Conservation (phyloP, 2,888 invertebrate genomes). For the Plebejus melissa region DNA sequence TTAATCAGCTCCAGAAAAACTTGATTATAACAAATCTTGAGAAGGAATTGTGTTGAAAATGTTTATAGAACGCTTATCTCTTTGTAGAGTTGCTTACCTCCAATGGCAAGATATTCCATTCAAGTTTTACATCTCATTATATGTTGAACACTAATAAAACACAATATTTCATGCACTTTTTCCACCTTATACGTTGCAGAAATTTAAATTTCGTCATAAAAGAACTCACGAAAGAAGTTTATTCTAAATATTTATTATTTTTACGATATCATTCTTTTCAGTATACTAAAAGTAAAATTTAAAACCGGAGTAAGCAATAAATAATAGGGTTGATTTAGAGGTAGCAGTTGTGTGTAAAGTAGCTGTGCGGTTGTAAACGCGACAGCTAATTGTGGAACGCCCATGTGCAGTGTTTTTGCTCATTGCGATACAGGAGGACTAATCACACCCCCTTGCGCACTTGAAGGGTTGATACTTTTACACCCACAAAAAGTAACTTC, state of each 20-base stretch:
- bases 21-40: too few species aligned
- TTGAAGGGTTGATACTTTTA: slow-evolving; percentile 52
- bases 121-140: too few species aligned
- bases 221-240: too few species aligned
- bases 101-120: too few species aligned
- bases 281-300: slow-evolving; percentile 1
- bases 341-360: slow-evolving; percentile 13
- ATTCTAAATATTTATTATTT: neutral
- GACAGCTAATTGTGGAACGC: slow-evolving; percentile 78
- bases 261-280: neutral
- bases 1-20: too few species aligned
- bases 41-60: too few species aligned
- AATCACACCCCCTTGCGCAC: slow-evolving; percentile 62
- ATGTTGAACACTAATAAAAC: too few species aligned
- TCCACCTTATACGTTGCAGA: neutral
- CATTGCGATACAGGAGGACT: slow-evolving; percentile 56
- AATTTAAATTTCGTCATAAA: neutral
- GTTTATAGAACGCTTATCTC: too few species aligned
- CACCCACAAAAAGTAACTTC: neutral
- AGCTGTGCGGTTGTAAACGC: slow-evolving; percentile 61
- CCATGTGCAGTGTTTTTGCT: slow-evolving; percentile 74
- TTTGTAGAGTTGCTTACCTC: too few species aligned
- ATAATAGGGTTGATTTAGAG: slow-evolving; percentile 19
- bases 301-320: neutral
- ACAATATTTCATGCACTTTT: too few species aligned